Evolutionary conservation across 2,113 vertebrate species (phyloP), one percentile per base, ranked within the genome.

Genomic region (Caranx melampygus): DNA sequence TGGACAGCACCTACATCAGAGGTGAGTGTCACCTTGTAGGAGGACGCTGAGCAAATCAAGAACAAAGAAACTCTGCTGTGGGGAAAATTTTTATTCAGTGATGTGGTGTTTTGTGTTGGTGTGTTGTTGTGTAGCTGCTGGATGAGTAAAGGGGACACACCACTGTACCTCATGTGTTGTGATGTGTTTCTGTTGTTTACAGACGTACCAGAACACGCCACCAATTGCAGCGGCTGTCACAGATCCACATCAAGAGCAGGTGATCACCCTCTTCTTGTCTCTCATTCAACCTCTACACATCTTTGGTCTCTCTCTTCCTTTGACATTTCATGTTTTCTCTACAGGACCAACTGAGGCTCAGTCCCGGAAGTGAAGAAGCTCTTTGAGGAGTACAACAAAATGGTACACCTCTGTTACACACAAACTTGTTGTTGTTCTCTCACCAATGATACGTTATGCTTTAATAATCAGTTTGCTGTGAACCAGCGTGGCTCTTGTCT

Each of bases 381-480:
- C 63, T 96, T 99, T 34, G 97, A 99, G 78, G 96, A 97, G 68
- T 99, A 99, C 93, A 99, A 99, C 94, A 98, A 97, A 92, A 97
- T 95, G 93, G 96, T 99, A 97, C 31, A 5, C n/a, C 18, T 66
- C 1, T 95, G 88, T 94, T 7, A 6, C 21, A 6, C 21, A 12
- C 3, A 52, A 9, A 26, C 6, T 11, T 59, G 5, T 33, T 49
- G 12, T 45, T n/a, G 5, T 18, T 10, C 20, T 52, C 20, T 59
- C 9, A 26, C 31, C 12, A 42, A 52, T 7, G 3, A 31, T 42
- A 31, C 8, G 11, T 35, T 37, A 47, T 45, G 4, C 37, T 26
- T 37, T 8, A 40, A 71, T 9, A 37, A 51, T n/a, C 18, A 51
- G 5, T 20, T 51, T n/a, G 51, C 20, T 10, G 18, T 52, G 20